phyloP scores from a whole-genome alignment of 2,888 invertebrate species.

The Trisateles emortualis region DNA sequence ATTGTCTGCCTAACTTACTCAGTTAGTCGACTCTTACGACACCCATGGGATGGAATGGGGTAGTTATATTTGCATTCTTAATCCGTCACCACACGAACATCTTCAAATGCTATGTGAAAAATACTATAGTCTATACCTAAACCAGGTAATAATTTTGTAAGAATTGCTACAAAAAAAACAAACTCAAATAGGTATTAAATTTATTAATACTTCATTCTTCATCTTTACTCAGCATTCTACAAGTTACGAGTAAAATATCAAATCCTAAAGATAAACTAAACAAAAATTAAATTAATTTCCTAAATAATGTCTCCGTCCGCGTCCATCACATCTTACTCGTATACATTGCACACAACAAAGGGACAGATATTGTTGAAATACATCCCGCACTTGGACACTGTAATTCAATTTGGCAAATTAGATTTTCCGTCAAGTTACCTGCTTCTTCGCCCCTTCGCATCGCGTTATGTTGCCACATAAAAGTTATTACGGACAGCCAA shows the following conservation, averaged over 20 bases:
- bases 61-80: no score
- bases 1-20: no score
- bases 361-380: slow-evolving; percentile 40
- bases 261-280: background rate
- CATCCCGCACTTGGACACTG: slow-evolving; percentile 73
- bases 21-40: no score
- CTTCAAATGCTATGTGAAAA: no score
- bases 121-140: no score
- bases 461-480: slow-evolving; percentile 55
- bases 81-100: no score
- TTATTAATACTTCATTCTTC: no score
- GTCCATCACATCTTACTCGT: slow-evolving; percentile 26
- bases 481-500: slow-evolving; percentile 55
- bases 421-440: slow-evolving; percentile 84
- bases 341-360: slow-evolving; percentile 23
- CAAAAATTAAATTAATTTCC: background rate
- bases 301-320: background rate
- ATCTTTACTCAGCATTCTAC: no score
- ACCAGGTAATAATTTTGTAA: no score
- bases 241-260: background rate
- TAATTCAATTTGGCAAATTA: slow-evolving; percentile 85
- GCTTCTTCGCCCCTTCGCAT: slow-evolving; percentile 68
- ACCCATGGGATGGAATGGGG: no score
- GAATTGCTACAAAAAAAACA: no score
- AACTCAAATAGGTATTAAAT: no score